A percentile compares a stretch with the other conserved stretches of the same genome.
These are phyloP conservation scores for Poeciliopsis infans DNA, from an alignment of 2,797 vertebrate genomes.

Conservation along the genomic window DNA sequence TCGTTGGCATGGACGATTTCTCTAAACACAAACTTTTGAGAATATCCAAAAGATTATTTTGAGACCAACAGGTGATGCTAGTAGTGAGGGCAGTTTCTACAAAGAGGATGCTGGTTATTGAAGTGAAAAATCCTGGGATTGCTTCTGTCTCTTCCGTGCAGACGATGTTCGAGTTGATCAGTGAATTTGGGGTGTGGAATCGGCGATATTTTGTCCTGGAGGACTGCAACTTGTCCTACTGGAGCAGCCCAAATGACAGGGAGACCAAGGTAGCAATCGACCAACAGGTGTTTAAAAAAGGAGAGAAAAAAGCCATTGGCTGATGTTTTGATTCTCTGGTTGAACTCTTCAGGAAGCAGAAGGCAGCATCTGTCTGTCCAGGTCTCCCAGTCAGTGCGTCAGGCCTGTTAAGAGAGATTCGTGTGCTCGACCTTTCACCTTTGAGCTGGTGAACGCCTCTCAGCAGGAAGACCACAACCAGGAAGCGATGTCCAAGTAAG, in stretches of 20 bases:
- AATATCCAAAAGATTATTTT: too few species aligned
- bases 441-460: constrained; percentile 78
- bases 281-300: neutral
- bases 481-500: constrained; percentile 74
- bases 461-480: constrained; percentile 56
- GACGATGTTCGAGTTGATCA: constrained; percentile 84
- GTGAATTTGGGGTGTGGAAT: constrained; percentile 83
- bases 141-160: constrained; percentile 39
- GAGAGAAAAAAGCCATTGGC: neutral
- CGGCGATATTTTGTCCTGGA: constrained; percentile 80
- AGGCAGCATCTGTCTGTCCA: constrained; percentile 75
- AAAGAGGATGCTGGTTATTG: neutral
- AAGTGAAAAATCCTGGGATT: neutral
- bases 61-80: too few species aligned
- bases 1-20: too few species aligned
- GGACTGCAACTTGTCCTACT: constrained; percentile 72
- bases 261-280: constrained; percentile 71
- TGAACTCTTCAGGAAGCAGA: constrained; percentile 72
- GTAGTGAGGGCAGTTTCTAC: neutral
- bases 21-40: too few species aligned
- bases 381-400: constrained; percentile 68
- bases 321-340: neutral
- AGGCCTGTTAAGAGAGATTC: constrained; percentile 76
- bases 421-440: constrained; percentile 85
- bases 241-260: constrained; percentile 83